These are phyloP conservation scores for Pangasius djambal DNA, from an alignment of 2,797 vertebrate genomes.

Conservation along the genomic window DNA sequence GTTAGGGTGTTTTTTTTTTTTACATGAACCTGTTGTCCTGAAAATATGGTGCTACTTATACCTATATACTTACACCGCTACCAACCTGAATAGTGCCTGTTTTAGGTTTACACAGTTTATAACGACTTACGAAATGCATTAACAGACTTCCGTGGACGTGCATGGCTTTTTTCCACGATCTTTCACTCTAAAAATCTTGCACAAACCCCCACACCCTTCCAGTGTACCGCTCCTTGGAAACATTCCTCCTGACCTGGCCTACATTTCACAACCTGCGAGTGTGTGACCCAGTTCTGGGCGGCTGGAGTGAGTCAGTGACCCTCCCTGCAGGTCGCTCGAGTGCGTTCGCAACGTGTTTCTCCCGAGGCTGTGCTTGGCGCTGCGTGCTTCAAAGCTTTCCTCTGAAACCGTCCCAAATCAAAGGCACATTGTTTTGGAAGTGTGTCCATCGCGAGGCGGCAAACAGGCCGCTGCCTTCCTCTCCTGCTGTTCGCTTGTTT, in stretches of 20 bases:
- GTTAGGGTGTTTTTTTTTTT: background rate
- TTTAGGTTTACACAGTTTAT: background rate
- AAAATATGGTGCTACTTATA: background rate
- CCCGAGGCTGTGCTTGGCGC: conserved; percentile 26
- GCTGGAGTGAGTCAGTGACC: conserved; percentile 35
- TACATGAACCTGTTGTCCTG: background rate
- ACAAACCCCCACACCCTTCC: conserved; percentile 11
- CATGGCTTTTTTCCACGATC: background rate
- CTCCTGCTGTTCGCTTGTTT: conserved; percentile 47
- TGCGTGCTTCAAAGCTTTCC: conserved; percentile 47
- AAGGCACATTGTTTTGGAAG: conserved; percentile 50
- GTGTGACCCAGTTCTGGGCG: conserved; percentile 45
- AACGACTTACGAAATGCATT: conserved; percentile 4
- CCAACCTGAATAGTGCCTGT: background rate
- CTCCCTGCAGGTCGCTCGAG: conserved; percentile 27
- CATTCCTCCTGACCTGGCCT: conserved; percentile 45
- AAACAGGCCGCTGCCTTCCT: conserved; percentile 54
- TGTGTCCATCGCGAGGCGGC: conserved; percentile 47
- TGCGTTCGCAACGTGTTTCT: conserved; percentile 45
- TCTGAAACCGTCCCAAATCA: conserved; percentile 52
- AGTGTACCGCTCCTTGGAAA: conserved; percentile 26
- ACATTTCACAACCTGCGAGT: conserved; percentile 42
- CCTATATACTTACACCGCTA: background rate
- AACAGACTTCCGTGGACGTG: background rate
- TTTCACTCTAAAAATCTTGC: background rate